Conservation (phyloP, 2,113 vertebrate genomes). For the Scolopax mira region DNA sequence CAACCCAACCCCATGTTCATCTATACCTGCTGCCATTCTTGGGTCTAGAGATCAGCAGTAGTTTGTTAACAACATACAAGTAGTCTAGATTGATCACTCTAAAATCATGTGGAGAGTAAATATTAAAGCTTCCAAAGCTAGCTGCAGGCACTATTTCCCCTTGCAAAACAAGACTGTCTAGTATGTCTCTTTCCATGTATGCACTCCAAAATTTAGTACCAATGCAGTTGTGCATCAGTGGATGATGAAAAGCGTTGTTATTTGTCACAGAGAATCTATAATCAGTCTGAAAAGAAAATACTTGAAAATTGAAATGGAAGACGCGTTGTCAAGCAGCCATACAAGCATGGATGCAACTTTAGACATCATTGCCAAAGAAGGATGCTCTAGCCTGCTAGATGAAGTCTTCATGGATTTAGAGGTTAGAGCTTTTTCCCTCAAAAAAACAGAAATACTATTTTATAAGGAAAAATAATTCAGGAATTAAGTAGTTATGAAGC, state of each 20-base stretch:
- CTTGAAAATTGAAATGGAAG: conserved; percentile 78
- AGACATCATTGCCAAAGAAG: conserved; percentile 89
- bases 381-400: conserved; percentile 90
- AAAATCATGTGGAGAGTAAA: neutral
- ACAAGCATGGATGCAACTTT: conserved; percentile 84
- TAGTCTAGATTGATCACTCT: neutral
- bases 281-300: conserved; percentile 96
- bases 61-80: neutral
- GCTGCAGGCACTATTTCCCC: neutral
- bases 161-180: neutral
- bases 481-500: neutral
- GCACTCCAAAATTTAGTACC: neutral
- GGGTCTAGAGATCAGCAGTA: neutral
- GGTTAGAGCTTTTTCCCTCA: conserved; percentile 66
- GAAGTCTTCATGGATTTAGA: conserved; percentile 98
- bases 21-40: neutral
- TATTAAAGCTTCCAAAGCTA: neutral
- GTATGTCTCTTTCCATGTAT: neutral
- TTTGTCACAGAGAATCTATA: conserved; percentile 86
- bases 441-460: neutral
- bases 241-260: neutral
- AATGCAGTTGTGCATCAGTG: neutral
- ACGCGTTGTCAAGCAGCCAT: conserved; percentile 70
- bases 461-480: neutral
- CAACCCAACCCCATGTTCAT: neutral